Base-by-base conservation (phyloP, 92 coral and sea anemone genomes). In the Actinernus sp. region DNA sequence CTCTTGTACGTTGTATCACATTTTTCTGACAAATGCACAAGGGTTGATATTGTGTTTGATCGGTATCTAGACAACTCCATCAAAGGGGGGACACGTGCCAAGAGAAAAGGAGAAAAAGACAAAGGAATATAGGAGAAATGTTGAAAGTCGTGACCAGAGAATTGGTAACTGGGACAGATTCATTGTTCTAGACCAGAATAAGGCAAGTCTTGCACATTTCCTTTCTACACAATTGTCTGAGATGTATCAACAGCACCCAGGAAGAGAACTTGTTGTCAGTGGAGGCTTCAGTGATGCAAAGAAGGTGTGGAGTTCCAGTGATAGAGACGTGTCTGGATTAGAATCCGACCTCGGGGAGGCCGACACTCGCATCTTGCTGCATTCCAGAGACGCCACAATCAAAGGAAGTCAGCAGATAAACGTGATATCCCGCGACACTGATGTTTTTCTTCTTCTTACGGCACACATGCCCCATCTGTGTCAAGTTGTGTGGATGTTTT, bases 41-140 rank as follows among this genome's bases (percentile, higher is more conserved):
- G 88, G 44, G 71, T 87, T 30, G 88, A 87, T 40, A 49, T 88
- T 3, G 79, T 88, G 1, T 88, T 88, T n/a, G n/a, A n/a, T n/a
- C n/a, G n/a, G n/a, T n/a, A n/a, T n/a, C n/a, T n/a, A n/a, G n/a
- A n/a, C n/a, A n/a, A n/a, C n/a, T n/a, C n/a, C n/a, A n/a, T n/a
- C n/a, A n/a, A n/a, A n/a, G n/a, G n/a, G n/a, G n/a, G n/a, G n/a
- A n/a, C n/a, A n/a, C n/a, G n/a, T n/a, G n/a, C n/a, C n/a, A n/a
- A n/a, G n/a, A n/a, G n/a, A n/a, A n/a, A n/a, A n/a, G n/a, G n/a
- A n/a, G n/a, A n/a, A n/a, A n/a, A n/a, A n/a, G n/a, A n/a, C n/a
- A n/a, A n/a, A n/a, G n/a, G n/a, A n/a, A n/a, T n/a, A n/a, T n/a
- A n/a, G n/a, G n/a, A n/a, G n/a, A n/a, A n/a, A n/a, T n/a, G n/a